These are phyloP conservation scores for Pocota personata DNA, from an alignment of 2,888 invertebrate genomes.

Conservation along the genomic window DNA sequence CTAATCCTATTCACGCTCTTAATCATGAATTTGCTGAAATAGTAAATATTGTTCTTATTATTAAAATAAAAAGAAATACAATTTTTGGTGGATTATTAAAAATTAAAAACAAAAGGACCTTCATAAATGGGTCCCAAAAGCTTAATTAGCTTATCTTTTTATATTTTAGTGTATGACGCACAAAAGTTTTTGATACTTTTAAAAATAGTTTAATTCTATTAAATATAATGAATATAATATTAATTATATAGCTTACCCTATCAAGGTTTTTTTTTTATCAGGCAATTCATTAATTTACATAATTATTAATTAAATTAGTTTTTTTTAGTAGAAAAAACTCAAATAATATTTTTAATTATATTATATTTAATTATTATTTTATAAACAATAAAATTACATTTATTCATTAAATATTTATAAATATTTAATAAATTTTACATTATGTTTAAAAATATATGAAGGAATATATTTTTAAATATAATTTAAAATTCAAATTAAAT, in stretches of 20 bases:
- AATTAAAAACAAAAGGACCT: slow-evolving; percentile 84
- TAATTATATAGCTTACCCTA: too few species aligned
- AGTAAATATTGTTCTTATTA: slow-evolving; percentile 82
- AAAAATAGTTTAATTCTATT: too few species aligned
- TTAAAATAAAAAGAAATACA: slow-evolving; percentile 84
- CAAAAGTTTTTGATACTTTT: too few species aligned
- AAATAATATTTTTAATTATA: slow-evolving; percentile 43
- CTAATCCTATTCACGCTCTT: slow-evolving; percentile 85
- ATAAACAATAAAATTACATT: too few species aligned
- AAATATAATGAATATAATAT: too few species aligned
- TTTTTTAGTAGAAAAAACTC: too few species aligned
- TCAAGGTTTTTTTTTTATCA: too few species aligned
- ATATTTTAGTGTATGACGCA: not conserved
- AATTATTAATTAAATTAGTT: too few species aligned
- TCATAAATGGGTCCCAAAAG: too few species aligned
- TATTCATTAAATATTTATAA: slow-evolving; percentile 54
- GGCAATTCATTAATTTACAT: too few species aligned
- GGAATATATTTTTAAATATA: slow-evolving; percentile 62
- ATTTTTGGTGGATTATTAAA: slow-evolving; percentile 83
- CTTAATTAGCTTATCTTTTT: too few species aligned
- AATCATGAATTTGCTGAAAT: slow-evolving; percentile 83
- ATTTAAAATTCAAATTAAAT: slow-evolving; percentile 57
- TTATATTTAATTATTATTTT: slow-evolving; percentile 50
- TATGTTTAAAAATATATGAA: slow-evolving; percentile 75
- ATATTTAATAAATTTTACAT: slow-evolving; percentile 73